Evolutionary conservation across 2,797 vertebrate genomes (phyloP).

Genomic region (Falco cherrug): DNA sequence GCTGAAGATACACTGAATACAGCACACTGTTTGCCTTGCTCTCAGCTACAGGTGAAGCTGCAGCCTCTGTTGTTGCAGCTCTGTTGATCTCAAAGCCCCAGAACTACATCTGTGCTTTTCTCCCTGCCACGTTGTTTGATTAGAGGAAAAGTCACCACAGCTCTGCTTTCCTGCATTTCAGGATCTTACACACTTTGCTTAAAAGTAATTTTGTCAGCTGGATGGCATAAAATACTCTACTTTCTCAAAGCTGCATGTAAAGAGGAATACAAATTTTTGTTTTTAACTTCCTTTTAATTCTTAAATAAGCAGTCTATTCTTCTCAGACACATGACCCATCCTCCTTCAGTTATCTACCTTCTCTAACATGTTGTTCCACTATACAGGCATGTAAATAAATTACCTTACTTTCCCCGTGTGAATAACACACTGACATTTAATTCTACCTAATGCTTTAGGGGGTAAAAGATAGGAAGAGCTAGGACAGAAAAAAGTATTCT

Average conservation of each 20-base stretch:
- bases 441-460: constrained; percentile 9
- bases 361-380: background rate
- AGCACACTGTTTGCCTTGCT: background rate
- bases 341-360: background rate
- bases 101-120: background rate
- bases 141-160: background rate
- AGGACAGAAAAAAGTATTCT: constrained; percentile 32
- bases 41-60: constrained; percentile 10
- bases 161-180: background rate
- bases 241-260: background rate
- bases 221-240: background rate
- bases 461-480: constrained; percentile 19
- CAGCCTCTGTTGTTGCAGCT: background rate
- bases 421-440: constrained; percentile 23
- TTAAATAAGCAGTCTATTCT: background rate
- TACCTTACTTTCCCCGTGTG: constrained; percentile 19
- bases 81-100: background rate
- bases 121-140: background rate
- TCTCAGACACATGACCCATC: background rate
- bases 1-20: background rate
- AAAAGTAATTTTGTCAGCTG: no score
- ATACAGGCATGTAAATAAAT: constrained; percentile 34
- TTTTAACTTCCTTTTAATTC: background rate
- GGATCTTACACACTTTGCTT: background rate
- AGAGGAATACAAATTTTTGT: background rate